phyloP scores from a whole-genome alignment of 2,797 vertebrate genomes.

The Lepus townsendii region DNA sequence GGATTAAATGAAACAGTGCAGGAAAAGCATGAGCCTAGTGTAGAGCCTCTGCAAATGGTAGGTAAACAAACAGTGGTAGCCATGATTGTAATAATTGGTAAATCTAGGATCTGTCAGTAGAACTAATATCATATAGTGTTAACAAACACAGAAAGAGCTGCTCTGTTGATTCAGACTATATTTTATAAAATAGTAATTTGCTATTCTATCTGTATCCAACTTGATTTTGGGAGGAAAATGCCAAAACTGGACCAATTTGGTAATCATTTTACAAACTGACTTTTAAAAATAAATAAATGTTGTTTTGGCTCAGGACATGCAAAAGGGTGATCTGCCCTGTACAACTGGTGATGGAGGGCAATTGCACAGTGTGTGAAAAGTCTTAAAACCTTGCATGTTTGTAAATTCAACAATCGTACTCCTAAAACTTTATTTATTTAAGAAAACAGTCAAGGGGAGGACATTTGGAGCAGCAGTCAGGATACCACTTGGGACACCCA shows the following conservation, averaged over 20 bases:
- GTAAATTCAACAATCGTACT: neutral
- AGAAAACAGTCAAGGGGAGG: neutral
- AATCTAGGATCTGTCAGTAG: neutral
- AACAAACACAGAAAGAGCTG: neutral
- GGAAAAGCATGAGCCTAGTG: neutral
- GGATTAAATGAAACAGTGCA: neutral
- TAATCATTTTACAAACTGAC: neutral
- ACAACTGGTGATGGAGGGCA: neutral
- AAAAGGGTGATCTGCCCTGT: neutral
- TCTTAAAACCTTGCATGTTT: slow-evolving; percentile 25
- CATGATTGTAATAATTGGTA: neutral
- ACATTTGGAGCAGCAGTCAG: too few relatives aligned
- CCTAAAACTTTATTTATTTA: neutral
- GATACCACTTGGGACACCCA: too few relatives aligned
- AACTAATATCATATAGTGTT: neutral
- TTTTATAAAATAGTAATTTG: slow-evolving; percentile 39
- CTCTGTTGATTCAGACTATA: neutral
- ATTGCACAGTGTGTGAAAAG: neutral
- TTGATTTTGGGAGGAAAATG: neutral
- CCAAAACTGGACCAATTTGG: neutral
- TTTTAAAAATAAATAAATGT: slow-evolving; percentile 15
- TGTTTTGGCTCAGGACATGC: neutral
- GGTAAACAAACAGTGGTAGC: neutral
- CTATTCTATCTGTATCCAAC: neutral
- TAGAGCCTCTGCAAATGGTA: neutral